Evolutionary conservation across 2,113 vertebrate genomes (phyloP).

Genomic region (Malurus cyaneus): DNA sequence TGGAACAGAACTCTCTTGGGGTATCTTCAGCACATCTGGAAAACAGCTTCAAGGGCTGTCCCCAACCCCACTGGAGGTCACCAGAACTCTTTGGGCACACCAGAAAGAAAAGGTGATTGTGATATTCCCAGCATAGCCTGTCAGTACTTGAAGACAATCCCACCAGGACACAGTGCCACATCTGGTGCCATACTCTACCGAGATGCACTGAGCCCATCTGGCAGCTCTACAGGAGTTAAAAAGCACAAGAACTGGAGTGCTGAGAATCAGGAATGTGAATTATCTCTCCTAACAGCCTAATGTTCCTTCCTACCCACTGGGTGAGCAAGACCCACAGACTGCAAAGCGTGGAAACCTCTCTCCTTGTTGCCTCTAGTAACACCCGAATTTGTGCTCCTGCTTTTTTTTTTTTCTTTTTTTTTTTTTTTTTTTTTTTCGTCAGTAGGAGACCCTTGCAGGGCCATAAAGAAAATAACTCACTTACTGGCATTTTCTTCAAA

Average conservation of each 20-base stretch:
- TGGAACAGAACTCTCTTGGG: not conserved
- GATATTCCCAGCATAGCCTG: not conserved
- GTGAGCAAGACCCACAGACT: not conserved
- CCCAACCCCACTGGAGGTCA: not conserved
- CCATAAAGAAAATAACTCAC: constrained; percentile 20
- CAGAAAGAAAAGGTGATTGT: not conserved
- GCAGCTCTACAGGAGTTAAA: not conserved
- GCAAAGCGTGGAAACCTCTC: not conserved
- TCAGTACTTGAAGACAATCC: not conserved
- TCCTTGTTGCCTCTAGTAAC: not conserved
- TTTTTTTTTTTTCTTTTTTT: not conserved
- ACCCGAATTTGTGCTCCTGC: not conserved
- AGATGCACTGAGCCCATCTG: not conserved
- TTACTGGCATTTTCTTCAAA: constrained; percentile 50
- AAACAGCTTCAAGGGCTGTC: not conserved
- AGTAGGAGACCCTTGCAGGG: not conserved
- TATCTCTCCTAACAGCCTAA: not conserved
- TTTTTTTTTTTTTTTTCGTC: not conserved
- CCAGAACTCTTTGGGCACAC: not conserved
- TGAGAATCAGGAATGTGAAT: not conserved
- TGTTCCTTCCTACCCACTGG: not conserved
- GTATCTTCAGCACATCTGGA: not conserved
- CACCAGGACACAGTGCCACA: not conserved
- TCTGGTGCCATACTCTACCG: not conserved
- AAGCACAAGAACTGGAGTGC: not conserved